Evolutionary conservation across 1,140 invertebrate genomes (phyloP).

Genomic region (Leptinotarsa lineolata): DNA sequence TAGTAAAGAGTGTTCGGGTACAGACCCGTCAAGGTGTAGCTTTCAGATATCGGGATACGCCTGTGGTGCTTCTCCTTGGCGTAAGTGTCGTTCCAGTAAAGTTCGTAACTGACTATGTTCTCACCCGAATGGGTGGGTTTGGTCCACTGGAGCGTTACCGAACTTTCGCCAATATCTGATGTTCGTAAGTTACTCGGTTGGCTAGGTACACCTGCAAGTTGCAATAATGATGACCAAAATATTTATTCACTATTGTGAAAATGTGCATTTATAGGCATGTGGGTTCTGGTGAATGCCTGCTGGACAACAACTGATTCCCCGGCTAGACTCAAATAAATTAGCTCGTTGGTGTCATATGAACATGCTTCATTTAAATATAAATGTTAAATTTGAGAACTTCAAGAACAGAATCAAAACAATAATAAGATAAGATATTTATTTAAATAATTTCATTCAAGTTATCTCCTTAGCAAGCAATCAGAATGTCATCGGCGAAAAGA

Average conservation of each 20-base stretch:
- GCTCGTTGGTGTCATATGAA: too few relatives aligned
- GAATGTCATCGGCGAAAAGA: too few relatives aligned
- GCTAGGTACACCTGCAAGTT: conserved; percentile 77
- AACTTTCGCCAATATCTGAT: conserved; percentile 79
- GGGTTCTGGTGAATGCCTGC: too few relatives aligned
- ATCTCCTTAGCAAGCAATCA: too few relatives aligned
- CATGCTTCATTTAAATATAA: too few relatives aligned
- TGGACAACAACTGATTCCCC: too few relatives aligned
- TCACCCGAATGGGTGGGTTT: conserved; percentile 88
- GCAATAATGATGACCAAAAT: background rate
- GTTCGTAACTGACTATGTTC: conserved; percentile 91
- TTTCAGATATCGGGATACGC: conserved; percentile 79
- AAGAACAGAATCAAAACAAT: too few relatives aligned
- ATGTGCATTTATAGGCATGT: too few relatives aligned
- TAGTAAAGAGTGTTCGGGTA: conserved; percentile 96
- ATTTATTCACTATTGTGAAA: background rate
- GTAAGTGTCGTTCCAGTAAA: conserved; percentile 97
- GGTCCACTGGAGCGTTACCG: conserved; percentile 87
- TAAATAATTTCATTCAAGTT: too few relatives aligned
- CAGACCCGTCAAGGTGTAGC: conserved; percentile 82
- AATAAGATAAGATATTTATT: too few relatives aligned
- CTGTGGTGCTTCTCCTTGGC: conserved; percentile 75
- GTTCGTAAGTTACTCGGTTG: conserved; percentile 89
- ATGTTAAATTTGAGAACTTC: too few relatives aligned
- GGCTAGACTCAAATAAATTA: too few relatives aligned